These are phyloP conservation scores for Dromas ardeola DNA, from an alignment of 2,113 vertebrate genomes.

Conservation along the genomic window DNA sequence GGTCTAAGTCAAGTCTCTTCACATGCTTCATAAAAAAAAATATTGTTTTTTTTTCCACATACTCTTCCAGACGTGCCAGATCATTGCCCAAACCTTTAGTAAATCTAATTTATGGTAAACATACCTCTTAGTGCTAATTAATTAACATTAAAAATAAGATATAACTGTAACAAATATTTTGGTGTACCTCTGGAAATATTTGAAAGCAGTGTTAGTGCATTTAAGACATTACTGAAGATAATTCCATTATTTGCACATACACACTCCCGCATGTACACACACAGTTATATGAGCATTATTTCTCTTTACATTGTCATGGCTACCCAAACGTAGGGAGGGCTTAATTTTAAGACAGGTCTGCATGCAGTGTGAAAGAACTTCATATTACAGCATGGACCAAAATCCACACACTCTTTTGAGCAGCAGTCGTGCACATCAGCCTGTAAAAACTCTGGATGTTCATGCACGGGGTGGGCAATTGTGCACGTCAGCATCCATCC, in stretches of 20 bases:
- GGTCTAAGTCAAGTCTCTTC: not conserved
- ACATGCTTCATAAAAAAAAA: not conserved
- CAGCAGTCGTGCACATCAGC: not conserved
- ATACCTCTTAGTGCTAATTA: not conserved
- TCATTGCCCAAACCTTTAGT: not conserved
- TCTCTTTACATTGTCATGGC: not conserved
- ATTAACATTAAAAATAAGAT: not conserved
- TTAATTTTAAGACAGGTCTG: not conserved
- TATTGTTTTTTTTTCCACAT: not conserved
- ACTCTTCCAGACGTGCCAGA: not conserved
- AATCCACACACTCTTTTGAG: not conserved
- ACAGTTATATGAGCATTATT: not conserved
- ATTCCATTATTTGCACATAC: not conserved
- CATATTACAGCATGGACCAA: not conserved
- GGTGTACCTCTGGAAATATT: not conserved
- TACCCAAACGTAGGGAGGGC: not conserved
- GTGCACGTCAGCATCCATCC: not conserved
- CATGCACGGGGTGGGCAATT: not conserved
- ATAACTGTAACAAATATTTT: not conserved
- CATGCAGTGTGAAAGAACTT: not conserved
- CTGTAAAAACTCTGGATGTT: not conserved
- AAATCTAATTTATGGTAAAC: not conserved
- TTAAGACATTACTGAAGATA: not conserved
- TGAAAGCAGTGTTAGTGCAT: not conserved
- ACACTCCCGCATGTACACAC: fast-evolving